These are phyloP conservation scores for Coilia nasus DNA, from an alignment of 2,797 vertebrate species.

Conservation along the genomic window DNA sequence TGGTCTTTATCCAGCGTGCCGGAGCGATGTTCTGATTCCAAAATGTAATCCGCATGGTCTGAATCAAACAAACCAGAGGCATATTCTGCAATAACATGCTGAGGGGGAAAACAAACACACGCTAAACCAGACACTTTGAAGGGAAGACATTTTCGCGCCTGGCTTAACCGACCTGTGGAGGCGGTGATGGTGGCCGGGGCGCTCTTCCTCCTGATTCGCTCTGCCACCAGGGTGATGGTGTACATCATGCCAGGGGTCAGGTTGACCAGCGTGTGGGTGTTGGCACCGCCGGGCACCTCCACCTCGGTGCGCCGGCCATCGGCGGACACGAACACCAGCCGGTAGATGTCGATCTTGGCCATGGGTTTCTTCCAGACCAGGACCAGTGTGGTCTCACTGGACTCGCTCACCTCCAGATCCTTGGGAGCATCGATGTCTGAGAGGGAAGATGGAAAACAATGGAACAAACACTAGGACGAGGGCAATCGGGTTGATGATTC, in stretches of 20 bases:
- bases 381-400: conserved; percentile 81
- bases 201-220: conserved; percentile 88
- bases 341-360: conserved; percentile 89
- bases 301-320: conserved; percentile 75
- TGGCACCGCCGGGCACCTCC: conserved; percentile 74
- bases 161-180: conserved; percentile 77
- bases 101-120: background rate
- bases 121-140: background rate
- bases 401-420: conserved; percentile 79
- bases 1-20: background rate
- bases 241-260: conserved; percentile 86
- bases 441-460: too few species aligned
- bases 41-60: background rate
- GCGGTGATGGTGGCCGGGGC: conserved; percentile 74
- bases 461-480: too few species aligned
- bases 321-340: conserved; percentile 73
- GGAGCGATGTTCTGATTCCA: background rate
- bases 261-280: conserved; percentile 75
- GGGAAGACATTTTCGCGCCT: background rate
- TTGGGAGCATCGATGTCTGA: conserved; percentile 87
- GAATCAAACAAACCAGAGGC: background rate
- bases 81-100: background rate
- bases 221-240: conserved; percentile 80
- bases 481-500: too few species aligned
- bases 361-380: conserved; percentile 84